phyloP scores from a whole-genome alignment of 2,888 invertebrate genomes.

The Xestoiulus laeticollis region DNA sequence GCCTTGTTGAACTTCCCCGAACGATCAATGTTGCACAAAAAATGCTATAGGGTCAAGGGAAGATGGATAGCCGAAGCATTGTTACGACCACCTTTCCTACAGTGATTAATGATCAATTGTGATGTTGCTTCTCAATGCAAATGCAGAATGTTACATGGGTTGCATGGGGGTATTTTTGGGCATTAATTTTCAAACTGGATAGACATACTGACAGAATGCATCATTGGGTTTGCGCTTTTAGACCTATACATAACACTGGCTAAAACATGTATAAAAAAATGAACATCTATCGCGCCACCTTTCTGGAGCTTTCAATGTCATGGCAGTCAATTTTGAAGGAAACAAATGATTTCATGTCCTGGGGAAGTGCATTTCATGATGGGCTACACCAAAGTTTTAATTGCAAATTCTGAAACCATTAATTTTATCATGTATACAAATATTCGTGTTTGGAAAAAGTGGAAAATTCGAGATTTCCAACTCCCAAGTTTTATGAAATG shows the following conservation, averaged over 20 bases:
- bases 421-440: too few relatives aligned
- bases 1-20: conserved; percentile 23
- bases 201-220: conserved; percentile 28
- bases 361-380: background rate
- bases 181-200: conserved; percentile 27
- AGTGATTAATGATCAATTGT: conserved; percentile 37
- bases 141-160: background rate
- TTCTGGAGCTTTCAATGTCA: background rate
- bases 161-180: conserved; percentile 5
- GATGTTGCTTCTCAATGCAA: conserved; percentile 15
- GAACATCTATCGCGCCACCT: background rate
- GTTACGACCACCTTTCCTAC: conserved; percentile 21
- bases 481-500: too few relatives aligned
- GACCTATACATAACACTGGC: background rate
- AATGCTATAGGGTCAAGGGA: conserved; percentile 12
- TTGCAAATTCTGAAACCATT: background rate
- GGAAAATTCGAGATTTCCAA: too few relatives aligned
- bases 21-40: conserved; percentile 29
- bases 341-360: background rate
- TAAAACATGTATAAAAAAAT: background rate
- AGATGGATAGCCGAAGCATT: background rate
- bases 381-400: background rate
- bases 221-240: conserved; percentile 36
- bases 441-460: too few relatives aligned
- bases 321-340: background rate